Conservation (phyloP, 2,888 invertebrate genomes). For the Tipula helvola region DNA sequence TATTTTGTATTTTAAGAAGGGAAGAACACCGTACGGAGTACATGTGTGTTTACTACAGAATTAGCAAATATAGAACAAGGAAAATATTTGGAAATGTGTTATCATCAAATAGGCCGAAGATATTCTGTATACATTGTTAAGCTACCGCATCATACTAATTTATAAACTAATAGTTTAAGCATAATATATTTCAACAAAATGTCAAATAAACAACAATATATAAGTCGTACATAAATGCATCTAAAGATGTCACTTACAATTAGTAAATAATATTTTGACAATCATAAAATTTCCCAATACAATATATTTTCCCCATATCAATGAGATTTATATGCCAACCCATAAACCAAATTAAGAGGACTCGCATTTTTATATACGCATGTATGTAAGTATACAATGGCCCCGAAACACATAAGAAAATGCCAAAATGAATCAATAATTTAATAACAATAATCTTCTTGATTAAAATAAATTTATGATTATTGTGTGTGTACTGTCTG, state of each 20-base stretch:
- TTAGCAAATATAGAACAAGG: neutral
- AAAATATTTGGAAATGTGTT: neutral
- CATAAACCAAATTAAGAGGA: neutral
- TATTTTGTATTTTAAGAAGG: too few relatives aligned
- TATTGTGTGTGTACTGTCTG: neutral
- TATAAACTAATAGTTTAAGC: too few relatives aligned
- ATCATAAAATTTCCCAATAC: neutral
- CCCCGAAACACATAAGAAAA: neutral
- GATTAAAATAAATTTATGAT: conserved; percentile 4
- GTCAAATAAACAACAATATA: neutral
- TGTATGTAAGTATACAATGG: neutral
- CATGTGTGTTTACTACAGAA: neutral
- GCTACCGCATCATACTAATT: neutral
- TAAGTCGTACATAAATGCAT: neutral
- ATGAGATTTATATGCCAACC: neutral
- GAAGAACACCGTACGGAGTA: too few relatives aligned
- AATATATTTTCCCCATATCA: neutral
- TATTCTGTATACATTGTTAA: neutral
- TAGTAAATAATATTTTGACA: neutral
- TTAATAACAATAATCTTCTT: neutral
- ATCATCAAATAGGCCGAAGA: neutral
- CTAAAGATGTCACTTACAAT: conserved; percentile 4
- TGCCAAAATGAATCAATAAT: conserved; percentile 4
- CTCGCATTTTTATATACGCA: neutral
- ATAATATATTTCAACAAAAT: neutral